Evolutionary conservation across 2,888 invertebrate species (phyloP).

Genomic region (Notodonta dromedarius): DNA sequence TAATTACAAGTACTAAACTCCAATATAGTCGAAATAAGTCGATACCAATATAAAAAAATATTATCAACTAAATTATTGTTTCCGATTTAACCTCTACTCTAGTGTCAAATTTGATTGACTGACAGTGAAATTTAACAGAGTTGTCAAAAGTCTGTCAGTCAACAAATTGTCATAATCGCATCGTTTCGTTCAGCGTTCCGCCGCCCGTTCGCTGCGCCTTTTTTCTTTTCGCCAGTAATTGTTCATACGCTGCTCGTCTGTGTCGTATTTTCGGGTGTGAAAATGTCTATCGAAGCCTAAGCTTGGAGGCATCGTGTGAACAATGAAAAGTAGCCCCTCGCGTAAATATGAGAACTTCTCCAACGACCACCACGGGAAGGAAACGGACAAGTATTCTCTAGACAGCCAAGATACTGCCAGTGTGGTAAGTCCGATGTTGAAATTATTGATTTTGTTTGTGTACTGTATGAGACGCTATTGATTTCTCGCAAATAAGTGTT

Average conservation of each 20-base stretch:
- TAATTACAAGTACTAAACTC: no score
- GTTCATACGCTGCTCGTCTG: conserved; percentile 58
- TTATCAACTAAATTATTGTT: no score
- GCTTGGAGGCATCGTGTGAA: conserved; percentile 66
- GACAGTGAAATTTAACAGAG: no score
- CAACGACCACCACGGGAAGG: conserved; percentile 75
- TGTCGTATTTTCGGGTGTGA: conserved; percentile 62
- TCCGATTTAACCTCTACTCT: no score
- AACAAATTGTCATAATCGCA: background rate
- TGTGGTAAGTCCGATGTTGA: conserved; percentile 73
- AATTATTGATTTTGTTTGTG: conserved; percentile 81
- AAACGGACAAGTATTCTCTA: conserved; percentile 79
- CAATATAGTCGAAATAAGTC: no score
- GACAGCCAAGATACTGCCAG: conserved; percentile 82
- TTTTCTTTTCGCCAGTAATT: conserved; percentile 48
- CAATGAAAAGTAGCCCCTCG: conserved; percentile 81
- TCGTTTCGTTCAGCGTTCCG: background rate
- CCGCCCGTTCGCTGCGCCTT: background rate
- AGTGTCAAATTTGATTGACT: no score
- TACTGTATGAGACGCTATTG: conserved; percentile 70
- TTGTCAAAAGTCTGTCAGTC: background rate
- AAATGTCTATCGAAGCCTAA: conserved; percentile 76
- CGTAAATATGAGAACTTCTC: conserved; percentile 81
- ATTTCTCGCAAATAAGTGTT: conserved; percentile 57
- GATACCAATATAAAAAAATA: no score